Percentiles rank a stretch among this genome's conserved stretches.
These are phyloP conservation scores for Varecia variegata DNA, from an alignment of 2,797 vertebrate genomes.

Conservation along the genomic window DNA sequence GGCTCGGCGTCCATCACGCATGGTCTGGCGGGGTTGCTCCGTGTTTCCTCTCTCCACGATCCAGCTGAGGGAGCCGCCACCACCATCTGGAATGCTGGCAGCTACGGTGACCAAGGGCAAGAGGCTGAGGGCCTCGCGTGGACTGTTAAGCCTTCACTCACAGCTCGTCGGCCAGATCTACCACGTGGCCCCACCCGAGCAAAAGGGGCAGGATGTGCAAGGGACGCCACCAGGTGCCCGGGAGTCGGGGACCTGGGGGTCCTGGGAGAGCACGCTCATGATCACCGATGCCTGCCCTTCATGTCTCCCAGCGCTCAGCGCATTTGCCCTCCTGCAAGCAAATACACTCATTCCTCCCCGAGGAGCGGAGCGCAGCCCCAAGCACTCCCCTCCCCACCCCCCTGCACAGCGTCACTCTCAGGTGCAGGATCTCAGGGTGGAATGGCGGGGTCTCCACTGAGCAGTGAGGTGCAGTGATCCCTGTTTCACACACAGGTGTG, in stretches of 20 bases:
- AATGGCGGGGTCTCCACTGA: background rate
- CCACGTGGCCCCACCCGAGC: background rate
- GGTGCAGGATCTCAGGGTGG: background rate
- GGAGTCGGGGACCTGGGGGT: background rate
- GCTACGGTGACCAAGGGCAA: background rate
- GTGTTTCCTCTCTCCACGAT: background rate
- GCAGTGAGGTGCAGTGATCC: background rate
- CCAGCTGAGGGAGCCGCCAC: background rate
- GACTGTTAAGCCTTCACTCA: background rate
- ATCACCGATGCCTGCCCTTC: too few species aligned
- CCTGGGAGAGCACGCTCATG: background rate
- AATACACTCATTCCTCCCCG: background rate
- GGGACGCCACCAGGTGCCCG: background rate
- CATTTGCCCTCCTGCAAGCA: background rate
- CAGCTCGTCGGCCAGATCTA: background rate
- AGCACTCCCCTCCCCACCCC: fast-evolving
- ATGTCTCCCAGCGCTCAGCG: fast-evolving
- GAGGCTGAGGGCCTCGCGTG: background rate
- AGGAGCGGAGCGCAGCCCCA: fast-evolving
- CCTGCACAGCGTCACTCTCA: background rate
- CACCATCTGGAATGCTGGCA: background rate
- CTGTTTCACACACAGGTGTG: too few species aligned
- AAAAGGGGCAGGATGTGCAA: background rate
- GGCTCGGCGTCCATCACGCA: background rate
- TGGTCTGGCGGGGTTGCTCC: background rate